These are phyloP conservation scores for Trissolcus basalis DNA, from an alignment of 1,140 invertebrate genomes.

Conservation along the genomic window DNA sequence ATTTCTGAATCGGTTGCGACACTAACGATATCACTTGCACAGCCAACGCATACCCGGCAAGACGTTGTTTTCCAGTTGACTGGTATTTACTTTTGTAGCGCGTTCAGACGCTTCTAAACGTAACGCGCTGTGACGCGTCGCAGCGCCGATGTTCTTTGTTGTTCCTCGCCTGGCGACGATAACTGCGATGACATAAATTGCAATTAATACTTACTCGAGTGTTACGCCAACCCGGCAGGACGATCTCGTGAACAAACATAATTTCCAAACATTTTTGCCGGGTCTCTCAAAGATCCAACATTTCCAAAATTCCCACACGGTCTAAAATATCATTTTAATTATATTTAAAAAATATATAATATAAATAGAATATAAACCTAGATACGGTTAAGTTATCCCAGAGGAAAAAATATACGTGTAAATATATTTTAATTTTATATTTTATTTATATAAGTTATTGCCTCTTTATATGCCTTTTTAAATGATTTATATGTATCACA, in stretches of 20 bases:
- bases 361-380: no score
- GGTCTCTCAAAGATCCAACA: no score
- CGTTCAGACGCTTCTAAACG: slow-evolving; percentile 66
- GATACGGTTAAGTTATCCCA: no score
- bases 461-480: no score
- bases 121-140: slow-evolving; percentile 58
- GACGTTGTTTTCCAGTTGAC: slow-evolving; percentile 41
- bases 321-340: no score
- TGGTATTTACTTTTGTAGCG: slow-evolving; percentile 39
- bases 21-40: slow-evolving; percentile 28
- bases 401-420: no score
- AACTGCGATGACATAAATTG: slow-evolving; percentile 73
- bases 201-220: slow-evolving; percentile 66
- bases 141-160: slow-evolving; percentile 65
- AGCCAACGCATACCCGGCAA: slow-evolving; percentile 19
- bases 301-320: no score
- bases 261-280: slow-evolving; percentile 10
- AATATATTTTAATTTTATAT: no score
- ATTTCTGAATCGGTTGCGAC: slow-evolving; percentile 9
- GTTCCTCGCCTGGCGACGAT: slow-evolving; percentile 56
- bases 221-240: slow-evolving; percentile 24
- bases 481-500: no score
- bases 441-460: no score
- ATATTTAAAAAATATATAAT: no score
- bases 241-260: slow-evolving; percentile 16